These are phyloP conservation scores for Caiman crocodilus DNA, from an alignment of 2,797 vertebrate genomes.

Conservation along the genomic window DNA sequence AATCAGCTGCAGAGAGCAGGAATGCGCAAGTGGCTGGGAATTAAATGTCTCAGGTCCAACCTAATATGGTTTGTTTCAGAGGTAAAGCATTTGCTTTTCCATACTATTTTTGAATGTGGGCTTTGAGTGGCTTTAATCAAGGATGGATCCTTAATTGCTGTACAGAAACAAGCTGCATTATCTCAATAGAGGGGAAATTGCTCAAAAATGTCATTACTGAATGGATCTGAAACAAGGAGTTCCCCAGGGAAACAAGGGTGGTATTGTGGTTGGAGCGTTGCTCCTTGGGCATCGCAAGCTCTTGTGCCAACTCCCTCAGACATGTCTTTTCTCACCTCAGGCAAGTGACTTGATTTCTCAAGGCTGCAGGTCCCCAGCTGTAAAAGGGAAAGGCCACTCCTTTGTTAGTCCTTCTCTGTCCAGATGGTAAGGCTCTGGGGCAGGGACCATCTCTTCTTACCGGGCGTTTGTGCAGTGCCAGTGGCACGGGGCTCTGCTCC, in stretches of 20 bases:
- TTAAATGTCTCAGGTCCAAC: neutral
- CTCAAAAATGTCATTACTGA: neutral
- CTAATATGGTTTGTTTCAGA: neutral
- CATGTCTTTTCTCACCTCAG: neutral
- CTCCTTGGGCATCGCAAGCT: neutral
- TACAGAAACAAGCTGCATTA: neutral
- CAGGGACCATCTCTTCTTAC: neutral
- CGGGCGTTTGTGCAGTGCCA: neutral
- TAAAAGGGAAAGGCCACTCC: neutral
- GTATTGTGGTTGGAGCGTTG: neutral
- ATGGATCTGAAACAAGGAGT: neutral
- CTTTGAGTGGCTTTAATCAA: neutral
- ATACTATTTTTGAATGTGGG: neutral
- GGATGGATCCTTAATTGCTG: neutral
- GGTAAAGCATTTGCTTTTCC: neutral
- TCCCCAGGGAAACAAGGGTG: neutral
- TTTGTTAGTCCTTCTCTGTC: neutral
- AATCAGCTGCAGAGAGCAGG: neutral
- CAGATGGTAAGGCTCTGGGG: neutral
- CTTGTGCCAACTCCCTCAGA: neutral
- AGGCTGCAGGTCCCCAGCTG: neutral
- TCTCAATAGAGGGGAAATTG: neutral
- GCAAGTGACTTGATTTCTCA: neutral
- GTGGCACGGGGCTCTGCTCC: neutral
- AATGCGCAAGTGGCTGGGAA: neutral